Base-by-base conservation (phyloP, 2,888 invertebrate genomes). In the Heliconius aoede region DNA sequence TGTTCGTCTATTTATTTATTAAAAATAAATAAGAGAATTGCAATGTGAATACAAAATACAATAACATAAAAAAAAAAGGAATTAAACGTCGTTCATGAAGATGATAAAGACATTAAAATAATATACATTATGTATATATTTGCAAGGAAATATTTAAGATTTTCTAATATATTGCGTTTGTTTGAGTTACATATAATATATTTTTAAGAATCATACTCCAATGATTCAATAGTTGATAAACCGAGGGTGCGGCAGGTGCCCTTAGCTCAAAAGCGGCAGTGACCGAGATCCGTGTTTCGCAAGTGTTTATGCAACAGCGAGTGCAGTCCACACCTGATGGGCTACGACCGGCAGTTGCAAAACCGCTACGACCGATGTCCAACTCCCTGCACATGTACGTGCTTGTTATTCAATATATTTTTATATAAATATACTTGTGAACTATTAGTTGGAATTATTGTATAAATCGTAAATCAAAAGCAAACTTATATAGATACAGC, bases 211-310 rank as follows among this genome's bases (percentile, higher is more conserved):
- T 74, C 62, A 72, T 68, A 55, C 73, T 62, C 24, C 55, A 79
- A 80, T 75, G 78, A 75, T 78, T 80, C 78, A 76, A 68, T 76
- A 32, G 62, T 68, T 73, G 62, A 77, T 79, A 79, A 76, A 72
- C 72, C 72, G 61, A 76, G 79, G 93, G 93, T 91, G 86, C 84
- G 85, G 84, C 84, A 79, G 82, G 84, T 86, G 87, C 88, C 88
- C 88, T 88, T 87, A 87, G 85, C 84, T 84, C 84, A 85, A 86
- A 87, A 85, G 87, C 92, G 93, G 90, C 94, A 94, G 94, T 94
- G 94, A 94, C 94, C 94, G 93, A 91, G 91, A 92, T 93, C 88
- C 89, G 85, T 61, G 87, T 94, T 87, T 92, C 88, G 89, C 90
- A 94, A 93, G 84, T 78, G 78, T 93, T 93, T 92, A 93, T 94